Evolutionary conservation across 2,797 vertebrate genomes (phyloP), one percentile per base, ranked within the genome.

Genomic region (Setipinna tenuifilis): DNA sequence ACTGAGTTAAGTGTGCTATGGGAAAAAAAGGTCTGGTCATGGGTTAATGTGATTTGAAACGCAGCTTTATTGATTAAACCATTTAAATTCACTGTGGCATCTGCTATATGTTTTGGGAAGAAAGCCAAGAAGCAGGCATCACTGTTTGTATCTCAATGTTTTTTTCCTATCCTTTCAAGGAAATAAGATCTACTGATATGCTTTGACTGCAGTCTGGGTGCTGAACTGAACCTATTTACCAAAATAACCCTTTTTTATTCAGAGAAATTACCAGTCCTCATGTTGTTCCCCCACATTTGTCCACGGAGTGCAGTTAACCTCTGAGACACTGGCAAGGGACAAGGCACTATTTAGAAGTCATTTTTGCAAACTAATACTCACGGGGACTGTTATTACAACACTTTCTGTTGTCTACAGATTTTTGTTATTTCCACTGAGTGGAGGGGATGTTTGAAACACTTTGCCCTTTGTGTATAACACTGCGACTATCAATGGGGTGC

Each of bases 21-120:
- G 71, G 71, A 78, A 78, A 78, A 78, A 78, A 78, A 78, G 16
- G 31, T 59, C 71, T 78, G 71, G 71, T 78, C 71, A 78, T 78
- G 71, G 71, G 71, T 78, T 78, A 78, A 78, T 78, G 6, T 44
- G 71, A 78, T 78, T 78, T 35, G 71, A 41, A 44, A 44, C 16
- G 35, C 25, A 78, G 71, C 31, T 78, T 44, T 78, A 35, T 78
- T 41, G 71, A 78, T 78, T 78, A 78, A 78, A 78, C 71, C 71
- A 19, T 78, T 9, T 78, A 41, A 41, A 78, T 78, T 78, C 19
- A 41, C 17, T 78, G 35, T 78, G 71, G 71, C 71, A 78, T 78
- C 71, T 44, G 71, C 71, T 78, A 16, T 44, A 44, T 44, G 35
- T 44, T 78, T 78, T 44, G 31, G 71, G 31, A 17, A 19, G 2